Percentiles rank a stretch among this genome's conserved stretches.
These are phyloP conservation scores for Ennomos fuscantarius DNA, from an alignment of 2,888 invertebrate species.

Conservation along the genomic window DNA sequence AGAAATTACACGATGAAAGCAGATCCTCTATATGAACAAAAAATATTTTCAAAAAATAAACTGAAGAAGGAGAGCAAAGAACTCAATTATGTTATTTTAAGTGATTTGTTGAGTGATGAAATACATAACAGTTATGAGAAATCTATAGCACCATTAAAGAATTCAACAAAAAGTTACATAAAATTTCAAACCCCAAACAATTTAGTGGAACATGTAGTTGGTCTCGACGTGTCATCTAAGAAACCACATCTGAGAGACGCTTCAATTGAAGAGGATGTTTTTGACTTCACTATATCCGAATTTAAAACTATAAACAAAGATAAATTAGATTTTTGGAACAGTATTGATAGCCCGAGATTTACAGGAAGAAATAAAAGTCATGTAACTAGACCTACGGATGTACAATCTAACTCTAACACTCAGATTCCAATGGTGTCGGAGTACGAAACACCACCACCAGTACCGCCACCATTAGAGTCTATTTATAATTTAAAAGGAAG, in stretches of 20 bases:
- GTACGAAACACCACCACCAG: conserved; percentile 69
- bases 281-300: conserved; percentile 42
- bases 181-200: conserved; percentile 54
- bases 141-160: conserved; percentile 37
- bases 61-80: conserved; percentile 50
- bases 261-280: conserved; percentile 52
- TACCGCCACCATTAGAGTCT: conserved; percentile 27
- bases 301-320: conserved; percentile 39
- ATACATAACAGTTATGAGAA: conserved; percentile 59
- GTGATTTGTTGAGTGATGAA: conserved; percentile 60
- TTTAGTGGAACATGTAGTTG: conserved; percentile 55
- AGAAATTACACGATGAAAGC: conserved; percentile 62
- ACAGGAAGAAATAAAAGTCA: conserved; percentile 46
- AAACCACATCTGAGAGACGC: conserved; percentile 32
- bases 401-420: conserved; percentile 40
- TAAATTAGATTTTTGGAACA: conserved; percentile 56
- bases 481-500: conserved; percentile 42
- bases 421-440: conserved; percentile 53
- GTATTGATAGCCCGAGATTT: conserved; percentile 47
- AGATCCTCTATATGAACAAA: conserved; percentile 60
- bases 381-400: conserved; percentile 32
- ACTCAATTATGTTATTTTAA: conserved; percentile 62
- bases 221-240: conserved; percentile 38
- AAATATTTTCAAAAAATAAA: conserved; percentile 61
- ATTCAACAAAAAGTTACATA: conserved; percentile 49